Evolutionary conservation across 2,797 vertebrate genomes (phyloP), one percentile per base, ranked within the genome.

Genomic region (Micromesistius poutassou): DNA sequence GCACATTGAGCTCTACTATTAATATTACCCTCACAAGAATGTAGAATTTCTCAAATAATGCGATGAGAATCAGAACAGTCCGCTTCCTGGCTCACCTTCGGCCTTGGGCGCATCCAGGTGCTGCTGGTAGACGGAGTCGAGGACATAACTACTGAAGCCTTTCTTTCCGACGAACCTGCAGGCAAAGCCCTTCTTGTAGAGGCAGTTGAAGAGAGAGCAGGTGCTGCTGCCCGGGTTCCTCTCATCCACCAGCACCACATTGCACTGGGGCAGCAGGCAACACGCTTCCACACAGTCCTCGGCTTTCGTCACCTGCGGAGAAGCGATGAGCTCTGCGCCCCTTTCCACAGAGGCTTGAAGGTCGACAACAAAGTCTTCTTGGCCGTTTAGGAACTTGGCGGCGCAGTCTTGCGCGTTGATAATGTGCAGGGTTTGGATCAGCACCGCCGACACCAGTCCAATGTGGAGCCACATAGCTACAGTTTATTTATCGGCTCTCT

Each of bases 151-250:
- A 76, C 72, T 78, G 87, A 95, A 98, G 3, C 95, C 95, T 0
- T n/a, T 12, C 82, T 93, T 91, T 81, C 87, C 91, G 75, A 93
- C 90, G 81, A 98, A 98, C 83, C 93, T 93, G 90, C 97, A 99
- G 71, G 95, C 95, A 3, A 96, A 97, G 38, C 77, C 84, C 72
- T 95, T 93, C 38, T 95, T 93, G 62, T 95, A 94, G 72, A 97
- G 76, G 88, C 97, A 98, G 89, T 95, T 83, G 81, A 98, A 93
- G 75, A 97, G 94, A 76, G 94, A 94, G 85, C 97, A 98, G 81
- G 86, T 30, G 0, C 62, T 30, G 0, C 62, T 85, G 78, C 91
- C 81, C 0, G 55, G 46, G 0, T 71, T 71, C 0, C 50, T 86
- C 30, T 86, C 0, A 84, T 96, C 93, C 78, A 96, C 85, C 16